Base-by-base conservation (phyloP, 1,140 invertebrate genomes). In the Lucilia cuprina region DNA sequence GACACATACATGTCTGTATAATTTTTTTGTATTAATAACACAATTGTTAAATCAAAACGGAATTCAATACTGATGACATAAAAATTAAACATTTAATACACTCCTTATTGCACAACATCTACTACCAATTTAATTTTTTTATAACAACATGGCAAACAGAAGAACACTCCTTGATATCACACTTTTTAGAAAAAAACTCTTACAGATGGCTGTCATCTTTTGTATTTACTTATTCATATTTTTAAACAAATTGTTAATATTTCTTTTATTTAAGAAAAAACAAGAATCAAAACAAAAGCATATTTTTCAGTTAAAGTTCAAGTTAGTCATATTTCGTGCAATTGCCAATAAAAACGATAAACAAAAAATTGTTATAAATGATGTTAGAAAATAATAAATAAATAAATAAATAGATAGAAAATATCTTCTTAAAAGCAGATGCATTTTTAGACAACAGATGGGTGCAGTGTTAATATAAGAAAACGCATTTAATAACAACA, bases 241-340 rank as follows among this genome's bases (percentile, higher is more conserved):
- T n/a, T n/a, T 14, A 7, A 70, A 70, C 65, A 70, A 70, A 70
- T 70, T 70, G 65, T 70, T 70, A 70, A 70, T 5, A 25, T 21
- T 21, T 21, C n/a, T 21, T 70, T 9, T 70, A 21, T 21, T 70
- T 9, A 25, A 21, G 19, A 25, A 70, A 10, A 10, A 30, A 30
- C 25, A 30, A 30, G 25, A 30, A 7, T 25, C 5, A 7, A 60
- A 70, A 70, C 21, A 70, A 19, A 70, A 70, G 9, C 65, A 70
- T 70, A 70, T 70, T 60, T 41, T 70, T 21, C n/a, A 7, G 65
- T 25, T 70, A 70, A 70, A 70, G 65, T 70, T 70, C 65, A 70
- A 70, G 65, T 70, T 70, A 21, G 65, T 70, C 65, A 70, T 70
- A 70, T 70, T 70, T 70, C 65, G 65, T 70, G 65, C 65, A 70